Evolutionary conservation across 2,888 invertebrate genomes (phyloP), one percentile per base, ranked within the genome.

Genomic region (Meiosimyza platycephala): DNA sequence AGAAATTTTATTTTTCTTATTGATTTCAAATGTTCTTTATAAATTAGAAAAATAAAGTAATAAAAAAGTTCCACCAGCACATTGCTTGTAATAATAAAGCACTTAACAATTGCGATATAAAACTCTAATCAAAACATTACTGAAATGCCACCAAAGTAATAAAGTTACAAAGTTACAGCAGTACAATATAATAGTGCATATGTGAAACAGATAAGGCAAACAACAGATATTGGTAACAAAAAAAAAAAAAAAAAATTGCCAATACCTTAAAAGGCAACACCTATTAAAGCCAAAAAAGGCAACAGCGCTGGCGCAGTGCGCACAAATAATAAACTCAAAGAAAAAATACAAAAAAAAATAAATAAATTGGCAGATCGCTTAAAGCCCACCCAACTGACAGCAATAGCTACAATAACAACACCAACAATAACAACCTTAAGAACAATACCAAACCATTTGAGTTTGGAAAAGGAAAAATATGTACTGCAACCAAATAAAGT

Each of bases 261-360:
- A 78, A 79, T 75, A 77, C 82, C 81, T 82, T 82, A 81, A 81
- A 82, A 80, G 81, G 82, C 82, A 81, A 82, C 82, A 82, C 82
- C 81, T 80, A 81, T 82, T 82, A 81, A 80, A 78, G 73, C 82
- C 80, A 77, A 79, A 82, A 80, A 81, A 81, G 81, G 81, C 75
- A 80, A 81, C 73, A 73, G 22, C 51, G 54, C 65, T 74, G 76
- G 76, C 76, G 76, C 77, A 73, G 73, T 40, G 52, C 50, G 40
- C 40, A 28, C 57, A 40, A 60, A 40, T 28, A 66, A 66, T 6
- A 66, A 40, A 18, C 15, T 28, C 52, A 66, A 54, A n/a, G 47
- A 22, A 47, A 64, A 64, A 64, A 64, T 16, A 22, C 22, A 15
- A 67, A 40, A 55, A 40, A 47, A 50, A 40, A 22, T n/a, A 51